These are phyloP conservation scores for Melanotaenia maccullochi DNA, from an alignment of 2,797 vertebrate genomes.

Conservation along the genomic window DNA sequence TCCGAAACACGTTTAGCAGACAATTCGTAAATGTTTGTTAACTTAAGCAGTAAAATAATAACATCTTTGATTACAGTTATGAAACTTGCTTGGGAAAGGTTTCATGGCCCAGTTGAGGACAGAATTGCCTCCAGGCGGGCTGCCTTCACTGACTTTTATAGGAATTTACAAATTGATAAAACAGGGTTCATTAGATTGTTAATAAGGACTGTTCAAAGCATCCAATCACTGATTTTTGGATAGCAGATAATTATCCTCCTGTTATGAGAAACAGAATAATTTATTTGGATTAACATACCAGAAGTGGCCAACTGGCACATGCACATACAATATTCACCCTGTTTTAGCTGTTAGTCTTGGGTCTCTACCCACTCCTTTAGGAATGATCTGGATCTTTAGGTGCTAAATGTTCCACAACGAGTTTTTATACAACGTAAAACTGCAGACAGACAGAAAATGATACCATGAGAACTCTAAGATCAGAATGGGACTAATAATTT, in stretches of 20 bases:
- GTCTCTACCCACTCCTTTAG: not conserved
- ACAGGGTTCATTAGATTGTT: conserved; percentile 3
- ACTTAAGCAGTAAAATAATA: conserved; percentile 11
- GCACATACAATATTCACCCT: not conserved
- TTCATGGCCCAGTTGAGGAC: not conserved
- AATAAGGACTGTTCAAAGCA: conserved; percentile 1
- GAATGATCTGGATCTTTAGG: not conserved
- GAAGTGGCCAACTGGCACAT: not conserved
- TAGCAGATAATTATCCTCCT: conserved; percentile 1
- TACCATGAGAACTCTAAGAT: not conserved
- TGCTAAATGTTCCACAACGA: not conserved
- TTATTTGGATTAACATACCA: conserved; percentile 6
- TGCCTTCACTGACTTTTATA: not conserved
- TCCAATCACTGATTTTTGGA: not conserved
- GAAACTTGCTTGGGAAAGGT: conserved; percentile 13
- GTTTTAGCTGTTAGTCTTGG: not conserved
- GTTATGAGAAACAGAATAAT: conserved; percentile 10
- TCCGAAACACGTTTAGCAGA: conserved; percentile 3
- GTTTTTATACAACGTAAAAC: not conserved
- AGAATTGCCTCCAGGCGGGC: conserved; percentile 2
- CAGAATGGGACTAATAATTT: no score
- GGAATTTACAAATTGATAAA: conserved; percentile 2
- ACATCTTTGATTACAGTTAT: conserved; percentile 3
- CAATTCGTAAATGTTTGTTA: not conserved
- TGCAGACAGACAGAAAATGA: not conserved